These are phyloP conservation scores for Caenorhabditis uteleia DNA, from an alignment of 2,888 invertebrate genomes.

Conservation along the genomic window DNA sequence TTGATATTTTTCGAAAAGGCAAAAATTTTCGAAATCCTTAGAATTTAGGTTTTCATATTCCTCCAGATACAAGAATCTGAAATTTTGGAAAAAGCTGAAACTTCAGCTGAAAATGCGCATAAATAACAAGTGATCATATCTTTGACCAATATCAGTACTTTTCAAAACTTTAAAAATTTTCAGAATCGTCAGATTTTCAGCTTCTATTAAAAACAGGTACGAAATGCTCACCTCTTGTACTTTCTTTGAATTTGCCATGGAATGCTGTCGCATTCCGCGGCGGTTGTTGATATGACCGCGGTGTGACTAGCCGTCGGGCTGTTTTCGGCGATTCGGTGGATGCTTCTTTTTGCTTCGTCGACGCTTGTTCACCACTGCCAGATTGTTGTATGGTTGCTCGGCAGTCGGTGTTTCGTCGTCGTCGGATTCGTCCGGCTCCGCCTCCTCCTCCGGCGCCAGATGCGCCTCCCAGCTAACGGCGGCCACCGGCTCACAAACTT, in stretches of 20 bases:
- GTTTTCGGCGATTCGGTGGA: background rate
- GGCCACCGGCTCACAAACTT: background rate
- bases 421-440: background rate
- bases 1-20: too few species aligned
- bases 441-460: background rate
- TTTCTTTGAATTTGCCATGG: conserved; percentile 65
- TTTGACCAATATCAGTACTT: too few species aligned
- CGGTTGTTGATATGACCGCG: background rate
- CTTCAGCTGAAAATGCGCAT: too few species aligned
- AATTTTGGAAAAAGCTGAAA: too few species aligned
- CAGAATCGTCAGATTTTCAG: too few species aligned
- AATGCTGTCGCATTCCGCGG: conserved; percentile 64
- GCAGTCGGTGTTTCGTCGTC: background rate
- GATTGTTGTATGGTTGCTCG: background rate
- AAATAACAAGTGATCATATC: too few species aligned
- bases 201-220: too few species aligned
- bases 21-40: too few species aligned
- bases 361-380: background rate
- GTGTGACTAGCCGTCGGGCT: background rate
- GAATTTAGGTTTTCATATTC: too few species aligned
- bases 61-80: too few species aligned
- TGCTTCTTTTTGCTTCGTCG: background rate
- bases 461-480: background rate
- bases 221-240: conserved; percentile 66
- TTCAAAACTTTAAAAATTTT: too few species aligned